Percentiles rank a stretch among this genome's conserved stretches.
Conservation (phyloP, 2,888 invertebrate species). For the Hypsopygia costalis region DNA sequence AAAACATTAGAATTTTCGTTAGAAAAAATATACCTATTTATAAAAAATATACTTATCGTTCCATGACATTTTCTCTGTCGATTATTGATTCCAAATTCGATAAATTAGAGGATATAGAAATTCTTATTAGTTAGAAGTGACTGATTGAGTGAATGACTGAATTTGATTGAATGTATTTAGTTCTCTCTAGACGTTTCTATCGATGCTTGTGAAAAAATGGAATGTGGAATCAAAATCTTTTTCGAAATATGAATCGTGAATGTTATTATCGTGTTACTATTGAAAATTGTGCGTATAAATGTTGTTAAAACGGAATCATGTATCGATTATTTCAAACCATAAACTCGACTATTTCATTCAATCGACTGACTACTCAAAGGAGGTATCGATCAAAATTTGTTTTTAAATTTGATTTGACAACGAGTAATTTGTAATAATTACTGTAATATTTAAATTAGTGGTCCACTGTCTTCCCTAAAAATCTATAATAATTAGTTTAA, state of each 20-base stretch:
- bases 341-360: not conserved
- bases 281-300: constrained; percentile 3
- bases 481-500: no score
- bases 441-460: constrained; percentile 3
- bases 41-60: not conserved
- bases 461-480: constrained; percentile 8
- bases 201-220: no score
- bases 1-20: not conserved
- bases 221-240: no score
- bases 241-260: not conserved
- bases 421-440: constrained; percentile 5
- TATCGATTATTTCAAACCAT: not conserved
- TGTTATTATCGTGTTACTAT: not conserved
- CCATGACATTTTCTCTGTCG: no score
- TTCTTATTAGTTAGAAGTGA: no score
- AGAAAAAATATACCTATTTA: not conserved
- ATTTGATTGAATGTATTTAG: no score
- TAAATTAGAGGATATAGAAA: no score
- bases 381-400: not conserved
- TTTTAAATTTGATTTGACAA: not conserved
- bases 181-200: no score
- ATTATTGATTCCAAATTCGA: no score
- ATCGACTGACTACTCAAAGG: not conserved
- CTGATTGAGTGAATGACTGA: no score
- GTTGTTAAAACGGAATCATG: constrained; percentile 1